Base-by-base conservation (phyloP, 2,113 vertebrate species). In the Strix aluco region DNA sequence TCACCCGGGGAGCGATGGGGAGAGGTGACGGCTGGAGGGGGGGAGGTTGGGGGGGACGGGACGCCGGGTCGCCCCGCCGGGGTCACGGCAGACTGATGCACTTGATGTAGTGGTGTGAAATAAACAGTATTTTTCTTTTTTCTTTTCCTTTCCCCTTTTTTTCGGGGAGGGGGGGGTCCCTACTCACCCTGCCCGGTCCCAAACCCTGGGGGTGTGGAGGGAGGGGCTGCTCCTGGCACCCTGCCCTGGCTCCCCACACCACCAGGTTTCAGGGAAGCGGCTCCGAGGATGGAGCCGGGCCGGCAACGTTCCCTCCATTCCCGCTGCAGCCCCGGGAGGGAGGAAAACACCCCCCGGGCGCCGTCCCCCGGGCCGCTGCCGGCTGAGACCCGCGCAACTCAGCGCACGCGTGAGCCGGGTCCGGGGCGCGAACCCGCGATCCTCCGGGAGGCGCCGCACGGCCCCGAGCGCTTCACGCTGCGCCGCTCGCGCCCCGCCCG, bases 121-220 rank as follows among this genome's bases (percentile, higher is more conserved):
- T 98, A 98, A 98, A 98, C 97, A 82, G 95, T 98, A 98, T 98
- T 97, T 98, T 97, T 98, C 94, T 94, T 91, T 93, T 95, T 95
- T 98, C 96, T 96, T 98, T 96, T 94, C 38, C 58, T 66, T 92
- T 93, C 14, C 9, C 17, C 5, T 16, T 83, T 79, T 42, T 75
- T 11, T 8, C 9, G 1, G 40, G 2, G 7, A 2, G 4, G 10
- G 2, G 40, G 29, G 13, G 17, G 19, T 32, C 42, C 9, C 52
- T 25, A 0, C 46, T 26, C 16, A 10, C 52, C n/a, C 34, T 55
- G 10, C 52, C 21, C 17, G 4, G 11, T 21, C 44, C 57, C 57
- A 22, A 6, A 12, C 18, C 44, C 10, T 6, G 38, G 32, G 32
- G 32, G 46, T 1, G 2, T 4, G 5, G 52, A 10, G 44, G 19